Conservation (phyloP, 2,113 vertebrate species). For the Oreochromis niloticus region DNA sequence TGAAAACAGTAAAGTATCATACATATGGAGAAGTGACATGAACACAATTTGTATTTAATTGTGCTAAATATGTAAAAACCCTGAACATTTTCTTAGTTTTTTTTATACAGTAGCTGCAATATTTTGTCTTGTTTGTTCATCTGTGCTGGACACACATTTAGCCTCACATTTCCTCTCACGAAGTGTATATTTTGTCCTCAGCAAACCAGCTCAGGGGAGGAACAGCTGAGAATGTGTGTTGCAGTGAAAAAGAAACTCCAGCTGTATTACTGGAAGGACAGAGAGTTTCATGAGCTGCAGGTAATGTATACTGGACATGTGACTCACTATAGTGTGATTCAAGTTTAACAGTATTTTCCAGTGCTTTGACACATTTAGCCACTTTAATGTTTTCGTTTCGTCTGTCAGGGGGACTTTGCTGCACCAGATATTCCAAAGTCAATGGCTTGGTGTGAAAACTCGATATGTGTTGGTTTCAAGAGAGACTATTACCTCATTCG, state of each 20-base stretch:
- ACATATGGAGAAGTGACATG: background rate
- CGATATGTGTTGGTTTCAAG: slow-evolving; percentile 97
- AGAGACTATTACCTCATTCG: slow-evolving; percentile 96
- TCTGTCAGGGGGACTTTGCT: slow-evolving; percentile 84
- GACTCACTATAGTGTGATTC: background rate
- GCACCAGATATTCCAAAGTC: slow-evolving; percentile 96
- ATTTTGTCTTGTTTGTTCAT: background rate
- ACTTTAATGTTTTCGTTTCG: background rate
- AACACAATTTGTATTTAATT: background rate
- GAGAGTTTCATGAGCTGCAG: slow-evolving; percentile 93
- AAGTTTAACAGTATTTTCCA: background rate
- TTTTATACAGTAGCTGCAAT: background rate
- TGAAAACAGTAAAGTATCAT: background rate
- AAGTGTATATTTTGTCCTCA: slow-evolving; percentile 40
- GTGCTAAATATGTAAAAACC: background rate
- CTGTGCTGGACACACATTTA: background rate
- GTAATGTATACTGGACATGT: slow-evolving; percentile 44
- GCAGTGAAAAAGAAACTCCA: slow-evolving; percentile 94
- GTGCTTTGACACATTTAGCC: background rate
- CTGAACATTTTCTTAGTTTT: background rate
- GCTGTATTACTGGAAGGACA: slow-evolving; percentile 95
- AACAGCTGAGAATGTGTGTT: slow-evolving; percentile 89
- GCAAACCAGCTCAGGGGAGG: slow-evolving; percentile 83
- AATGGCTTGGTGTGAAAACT: slow-evolving; percentile 98
- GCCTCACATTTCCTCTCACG: background rate